phyloP scores from a whole-genome alignment of 2,888 invertebrate genomes.

The Allophyes oxyacanthae region DNA sequence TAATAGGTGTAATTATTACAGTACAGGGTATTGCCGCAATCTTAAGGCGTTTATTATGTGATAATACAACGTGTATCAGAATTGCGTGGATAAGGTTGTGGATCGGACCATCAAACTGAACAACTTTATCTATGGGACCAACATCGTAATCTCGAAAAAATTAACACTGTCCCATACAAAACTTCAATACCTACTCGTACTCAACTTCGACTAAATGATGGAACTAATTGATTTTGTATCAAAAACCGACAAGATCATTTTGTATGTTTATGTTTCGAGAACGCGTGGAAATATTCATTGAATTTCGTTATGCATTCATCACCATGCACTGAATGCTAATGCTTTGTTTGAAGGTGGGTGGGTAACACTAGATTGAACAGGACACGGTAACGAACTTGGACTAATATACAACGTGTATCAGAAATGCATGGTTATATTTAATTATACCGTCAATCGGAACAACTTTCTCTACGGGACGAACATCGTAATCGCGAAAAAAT shows the following conservation, averaged over 20 bases:
- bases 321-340: constrained; percentile 35
- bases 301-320: constrained; percentile 30
- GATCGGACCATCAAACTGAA: no score
- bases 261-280: constrained; percentile 19
- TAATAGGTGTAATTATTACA: constrained; percentile 33
- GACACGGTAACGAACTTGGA: neutral
- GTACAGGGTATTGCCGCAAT: constrained; percentile 8
- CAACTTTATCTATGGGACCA: no score
- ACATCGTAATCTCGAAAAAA: no score
- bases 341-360: constrained; percentile 20
- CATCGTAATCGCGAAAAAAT: no score
- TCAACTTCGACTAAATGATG: neutral
- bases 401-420: no score
- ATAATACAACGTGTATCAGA: neutral
- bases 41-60: constrained; percentile 9
- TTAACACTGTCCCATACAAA: no score
- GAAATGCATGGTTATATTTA: no score
- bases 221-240: constrained; percentile 21
- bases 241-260: constrained; percentile 25
- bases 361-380: constrained; percentile 4
- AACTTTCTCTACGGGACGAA: no score
- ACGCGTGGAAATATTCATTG: constrained; percentile 41
- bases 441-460: no score
- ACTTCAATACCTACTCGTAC: no score
- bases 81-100: no score